phyloP scores from a whole-genome alignment of 2,113 vertebrate species.

The Chaetodon trifascialis region DNA sequence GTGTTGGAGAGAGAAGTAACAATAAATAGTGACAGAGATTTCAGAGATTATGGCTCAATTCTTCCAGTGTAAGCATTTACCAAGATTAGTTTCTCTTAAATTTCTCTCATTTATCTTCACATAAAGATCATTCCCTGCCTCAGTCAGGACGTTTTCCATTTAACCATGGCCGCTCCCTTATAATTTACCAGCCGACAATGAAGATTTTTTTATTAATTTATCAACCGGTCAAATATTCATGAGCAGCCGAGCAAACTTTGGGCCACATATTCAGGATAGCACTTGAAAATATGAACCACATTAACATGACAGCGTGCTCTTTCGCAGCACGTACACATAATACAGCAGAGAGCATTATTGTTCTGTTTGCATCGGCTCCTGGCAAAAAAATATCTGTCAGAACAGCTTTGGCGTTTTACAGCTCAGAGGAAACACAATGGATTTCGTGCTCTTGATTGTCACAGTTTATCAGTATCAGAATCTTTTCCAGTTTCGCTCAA shows the following conservation, averaged over 20 bases:
- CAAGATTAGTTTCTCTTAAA: not conserved
- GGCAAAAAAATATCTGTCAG: slow-evolving; percentile 55
- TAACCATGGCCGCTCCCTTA: not conserved
- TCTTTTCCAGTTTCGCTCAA: slow-evolving; percentile 18
- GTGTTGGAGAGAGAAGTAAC: not conserved
- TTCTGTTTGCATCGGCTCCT: slow-evolving; percentile 44
- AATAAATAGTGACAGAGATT: too few species aligned
- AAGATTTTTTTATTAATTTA: slow-evolving; percentile 30
- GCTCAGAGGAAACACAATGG: slow-evolving; percentile 61
- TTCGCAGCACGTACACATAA: slow-evolving; percentile 18
- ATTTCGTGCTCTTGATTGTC: slow-evolving; percentile 53
- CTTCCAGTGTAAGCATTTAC: not conserved
- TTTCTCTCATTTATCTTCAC: not conserved
- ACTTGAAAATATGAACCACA: slow-evolving; percentile 26
- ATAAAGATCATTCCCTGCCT: not conserved
- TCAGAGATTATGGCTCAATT: not conserved
- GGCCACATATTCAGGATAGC: not conserved
- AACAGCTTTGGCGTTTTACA: slow-evolving; percentile 53
- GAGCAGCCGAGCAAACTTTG: slow-evolving; percentile 23
- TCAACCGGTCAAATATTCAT: slow-evolving; percentile 45
- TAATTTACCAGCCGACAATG: not conserved
- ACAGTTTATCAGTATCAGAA: slow-evolving; percentile 49
- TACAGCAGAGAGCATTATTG: slow-evolving; percentile 45
- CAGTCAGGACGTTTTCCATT: not conserved
- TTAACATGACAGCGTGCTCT: slow-evolving; percentile 31